These are phyloP conservation scores for Drosophila sp. DNA, from an alignment of 1,140 invertebrate species.

Conservation along the genomic window DNA sequence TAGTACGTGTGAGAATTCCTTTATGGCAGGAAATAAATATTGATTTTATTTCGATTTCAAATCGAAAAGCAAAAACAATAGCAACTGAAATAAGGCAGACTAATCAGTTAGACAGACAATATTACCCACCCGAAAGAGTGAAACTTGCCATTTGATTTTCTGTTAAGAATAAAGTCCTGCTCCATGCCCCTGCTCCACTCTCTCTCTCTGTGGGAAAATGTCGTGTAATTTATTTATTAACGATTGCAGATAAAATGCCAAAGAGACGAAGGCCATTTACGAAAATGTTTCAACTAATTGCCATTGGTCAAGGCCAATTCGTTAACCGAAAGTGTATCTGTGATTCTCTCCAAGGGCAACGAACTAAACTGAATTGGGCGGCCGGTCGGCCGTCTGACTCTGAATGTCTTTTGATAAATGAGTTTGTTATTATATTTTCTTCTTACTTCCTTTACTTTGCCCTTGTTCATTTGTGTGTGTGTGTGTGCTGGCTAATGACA, in stretches of 20 bases:
- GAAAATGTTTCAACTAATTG: conserved; percentile 73
- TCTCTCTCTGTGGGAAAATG: conserved; percentile 31
- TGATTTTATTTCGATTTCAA: conserved; percentile 56
- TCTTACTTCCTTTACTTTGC: conserved; percentile 12
- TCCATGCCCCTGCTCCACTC: too few relatives aligned
- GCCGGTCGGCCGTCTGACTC: conserved; percentile 10
- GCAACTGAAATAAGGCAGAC: conserved; percentile 44
- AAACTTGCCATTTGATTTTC: conserved; percentile 53
- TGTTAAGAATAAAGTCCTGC: conserved; percentile 22
- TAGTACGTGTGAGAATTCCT: conserved; percentile 5
- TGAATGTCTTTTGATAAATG: conserved; percentile 55
- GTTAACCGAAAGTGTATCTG: conserved; percentile 30
- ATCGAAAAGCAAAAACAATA: conserved; percentile 55
- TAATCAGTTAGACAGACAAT: conserved; percentile 40
- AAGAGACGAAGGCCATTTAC: conserved; percentile 37
- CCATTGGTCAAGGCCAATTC: conserved; percentile 51
- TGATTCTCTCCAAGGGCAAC: conserved; percentile 50
- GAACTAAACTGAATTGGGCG: conserved; percentile 5
- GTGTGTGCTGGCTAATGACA: conserved; percentile 26
- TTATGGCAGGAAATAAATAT: conserved; percentile 56
- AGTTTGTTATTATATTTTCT: conserved; percentile 20
- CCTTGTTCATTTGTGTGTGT: conserved; percentile 10
- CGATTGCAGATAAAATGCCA: conserved; percentile 60
- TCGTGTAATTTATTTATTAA: conserved; percentile 74
- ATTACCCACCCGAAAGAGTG: conserved; percentile 39